phyloP scores from a whole-genome alignment of 2,113 vertebrate genomes.

The Bagarius yarrelli region DNA sequence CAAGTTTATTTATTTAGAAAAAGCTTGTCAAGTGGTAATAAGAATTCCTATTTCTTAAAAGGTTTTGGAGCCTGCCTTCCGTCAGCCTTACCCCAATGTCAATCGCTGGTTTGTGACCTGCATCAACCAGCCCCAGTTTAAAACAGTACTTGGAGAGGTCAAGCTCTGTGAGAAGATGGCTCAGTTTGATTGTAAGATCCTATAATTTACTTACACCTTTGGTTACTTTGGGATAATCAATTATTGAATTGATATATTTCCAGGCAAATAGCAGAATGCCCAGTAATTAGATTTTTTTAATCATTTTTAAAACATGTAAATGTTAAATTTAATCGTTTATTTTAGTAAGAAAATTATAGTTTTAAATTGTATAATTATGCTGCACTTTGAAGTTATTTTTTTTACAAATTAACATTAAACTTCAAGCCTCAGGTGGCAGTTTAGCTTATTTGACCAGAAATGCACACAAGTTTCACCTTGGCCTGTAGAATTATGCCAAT shows the following conservation, averaged over 20 bases:
- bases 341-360: background rate
- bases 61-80: constrained; percentile 87
- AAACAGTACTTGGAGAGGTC: constrained; percentile 82
- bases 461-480: background rate
- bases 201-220: background rate
- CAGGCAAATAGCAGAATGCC: too few species aligned
- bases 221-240: too few species aligned
- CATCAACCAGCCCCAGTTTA: constrained; percentile 88
- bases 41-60: constrained; percentile 42
- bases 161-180: constrained; percentile 93
- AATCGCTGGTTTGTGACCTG: constrained; percentile 88
- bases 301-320: too few species aligned
- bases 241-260: too few species aligned
- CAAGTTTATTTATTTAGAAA: background rate
- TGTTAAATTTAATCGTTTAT: background rate
- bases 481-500: background rate
- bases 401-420: background rate
- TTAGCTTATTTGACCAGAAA: background rate
- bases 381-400: background rate
- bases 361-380: too few species aligned
- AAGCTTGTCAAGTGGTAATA: background rate
- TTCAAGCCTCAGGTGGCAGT: background rate
- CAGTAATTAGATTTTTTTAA: too few species aligned
- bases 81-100: constrained; percentile 81
- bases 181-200: constrained; percentile 83